These are phyloP conservation scores for Ctenopoma multispine DNA, from an alignment of 2,797 vertebrate species.

Conservation along the genomic window DNA sequence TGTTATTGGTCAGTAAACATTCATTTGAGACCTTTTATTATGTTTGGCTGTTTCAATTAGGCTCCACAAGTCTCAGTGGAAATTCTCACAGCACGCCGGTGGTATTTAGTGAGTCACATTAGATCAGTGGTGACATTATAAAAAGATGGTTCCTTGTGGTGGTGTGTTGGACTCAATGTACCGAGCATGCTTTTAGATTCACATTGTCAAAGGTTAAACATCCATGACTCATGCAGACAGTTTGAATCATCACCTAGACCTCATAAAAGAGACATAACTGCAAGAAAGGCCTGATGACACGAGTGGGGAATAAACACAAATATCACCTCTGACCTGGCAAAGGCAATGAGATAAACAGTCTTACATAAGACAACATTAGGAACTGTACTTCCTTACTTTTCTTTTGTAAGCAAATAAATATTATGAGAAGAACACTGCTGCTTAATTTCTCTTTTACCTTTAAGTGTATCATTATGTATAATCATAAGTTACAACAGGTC, in stretches of 20 bases:
- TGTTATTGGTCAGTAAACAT: slow-evolving; percentile 71
- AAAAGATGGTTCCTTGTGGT: slow-evolving; percentile 56
- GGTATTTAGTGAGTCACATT: slow-evolving; percentile 44
- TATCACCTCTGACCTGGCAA: slow-evolving; percentile 61
- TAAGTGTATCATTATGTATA: too few species aligned
- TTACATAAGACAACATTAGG: not conserved
- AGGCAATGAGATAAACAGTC: slow-evolving; percentile 24
- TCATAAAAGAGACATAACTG: slow-evolving; percentile 55
- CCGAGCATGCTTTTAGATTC: slow-evolving; percentile 41
- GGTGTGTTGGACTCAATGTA: slow-evolving; percentile 26
- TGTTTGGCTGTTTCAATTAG: slow-evolving; percentile 53
- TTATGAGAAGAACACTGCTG: not conserved
- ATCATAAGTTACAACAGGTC: not conserved
- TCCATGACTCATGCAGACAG: slow-evolving; percentile 41
- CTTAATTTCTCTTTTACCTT: not conserved
- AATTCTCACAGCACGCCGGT: slow-evolving; percentile 41
- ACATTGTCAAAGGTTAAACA: slow-evolving; percentile 67
- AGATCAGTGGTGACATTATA: slow-evolving; percentile 56
- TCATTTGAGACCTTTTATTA: slow-evolving; percentile 71
- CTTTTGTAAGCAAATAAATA: not conserved
- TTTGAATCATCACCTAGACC: slow-evolving; percentile 55
- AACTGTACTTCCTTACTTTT: too few species aligned
- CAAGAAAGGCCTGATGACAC: slow-evolving; percentile 45
- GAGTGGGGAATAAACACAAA: slow-evolving; percentile 54
- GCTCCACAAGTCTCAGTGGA: slow-evolving; percentile 27